A percentile compares a stretch with the other conserved stretches of the same genome.
phyloP scores from a whole-genome alignment of 2,113 vertebrate species.

The Platichthys flesus region DNA sequence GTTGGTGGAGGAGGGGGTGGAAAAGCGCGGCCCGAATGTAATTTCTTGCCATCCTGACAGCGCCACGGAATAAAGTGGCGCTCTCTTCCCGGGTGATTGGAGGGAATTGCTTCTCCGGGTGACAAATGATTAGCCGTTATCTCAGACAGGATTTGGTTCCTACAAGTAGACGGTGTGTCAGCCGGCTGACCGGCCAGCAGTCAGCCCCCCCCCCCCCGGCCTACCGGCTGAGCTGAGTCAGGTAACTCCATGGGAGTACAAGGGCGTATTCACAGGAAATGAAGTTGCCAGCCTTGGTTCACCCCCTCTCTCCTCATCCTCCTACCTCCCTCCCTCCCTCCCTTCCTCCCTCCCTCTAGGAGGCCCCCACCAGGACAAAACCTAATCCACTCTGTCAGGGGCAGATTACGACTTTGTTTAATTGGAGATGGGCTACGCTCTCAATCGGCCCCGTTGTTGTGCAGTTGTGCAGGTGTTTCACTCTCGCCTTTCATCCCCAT shows the following conservation, averaged over 20 bases:
- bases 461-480: conserved; percentile 58
- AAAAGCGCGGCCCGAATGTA: conserved; percentile 87
- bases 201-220: conserved; percentile 15
- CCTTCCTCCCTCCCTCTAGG: conserved; percentile 68
- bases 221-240: conserved; percentile 87
- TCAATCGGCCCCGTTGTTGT: conserved; percentile 43
- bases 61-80: conserved; percentile 90
- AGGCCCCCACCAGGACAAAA: conserved; percentile 78
- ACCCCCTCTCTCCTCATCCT: conserved; percentile 11
- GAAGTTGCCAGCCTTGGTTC: conserved; percentile 80
- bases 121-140: conserved; percentile 99
- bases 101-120: conserved; percentile 97
- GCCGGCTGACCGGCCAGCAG: conserved; percentile 12
- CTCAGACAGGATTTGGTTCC: conserved; percentile 95
- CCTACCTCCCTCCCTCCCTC: background rate
- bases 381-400: conserved; percentile 87
- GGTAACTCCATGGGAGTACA: conserved; percentile 87
- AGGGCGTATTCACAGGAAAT: conserved; percentile 89
- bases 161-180: conserved; percentile 62
- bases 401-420: conserved; percentile 88
- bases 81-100: conserved; percentile 92
- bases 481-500: conserved; percentile 16
- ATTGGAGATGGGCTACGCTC: conserved; percentile 82
- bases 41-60: conserved; percentile 96
- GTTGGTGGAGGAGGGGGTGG: background rate